A percentile compares a stretch with the other conserved stretches of the same genome.
These are phyloP conservation scores for Xylota sylvarum DNA, from an alignment of 2,888 invertebrate genomes.

Conservation along the genomic window DNA sequence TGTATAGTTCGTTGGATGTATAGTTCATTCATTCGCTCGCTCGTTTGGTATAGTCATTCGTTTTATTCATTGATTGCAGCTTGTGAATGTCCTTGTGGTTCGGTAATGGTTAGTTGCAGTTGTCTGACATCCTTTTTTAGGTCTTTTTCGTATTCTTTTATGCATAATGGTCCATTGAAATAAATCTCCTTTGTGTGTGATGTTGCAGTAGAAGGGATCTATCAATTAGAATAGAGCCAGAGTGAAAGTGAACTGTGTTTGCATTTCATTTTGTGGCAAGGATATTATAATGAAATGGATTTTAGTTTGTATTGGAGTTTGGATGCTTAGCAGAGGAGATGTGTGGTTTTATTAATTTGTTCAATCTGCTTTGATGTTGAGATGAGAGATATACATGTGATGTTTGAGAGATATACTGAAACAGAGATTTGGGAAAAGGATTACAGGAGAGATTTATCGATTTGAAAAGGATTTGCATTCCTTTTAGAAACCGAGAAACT, in stretches of 20 bases:
- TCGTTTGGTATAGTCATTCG: slow-evolving; percentile 59
- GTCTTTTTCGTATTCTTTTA: background rate
- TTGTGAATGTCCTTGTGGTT: slow-evolving; percentile 66
- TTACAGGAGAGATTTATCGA: background rate
- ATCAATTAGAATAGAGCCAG: slow-evolving; percentile 54
- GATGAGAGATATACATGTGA: too few relatives aligned
- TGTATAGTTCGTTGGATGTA: background rate
- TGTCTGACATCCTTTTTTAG: slow-evolving; percentile 56
- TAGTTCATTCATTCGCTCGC: background rate
- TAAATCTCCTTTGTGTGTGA: slow-evolving; percentile 37
- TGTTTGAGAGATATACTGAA: background rate
- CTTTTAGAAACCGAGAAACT: too few relatives aligned
- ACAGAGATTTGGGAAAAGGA: background rate
- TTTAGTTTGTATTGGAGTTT: slow-evolving; percentile 40
- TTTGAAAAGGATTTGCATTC: too few relatives aligned
- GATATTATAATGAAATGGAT: slow-evolving; percentile 38
- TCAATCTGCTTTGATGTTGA: slow-evolving; percentile 28
- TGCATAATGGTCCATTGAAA: slow-evolving; percentile 38
- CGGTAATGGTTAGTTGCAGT: slow-evolving; percentile 63
- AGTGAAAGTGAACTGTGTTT: slow-evolving; percentile 66
- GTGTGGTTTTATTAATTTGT: slow-evolving; percentile 50
- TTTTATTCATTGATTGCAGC: slow-evolving; percentile 72
- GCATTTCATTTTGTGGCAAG: slow-evolving; percentile 54
- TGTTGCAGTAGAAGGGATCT: slow-evolving; percentile 39
- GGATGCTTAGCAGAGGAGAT: slow-evolving; percentile 5